These are phyloP conservation scores for Gallinago paraguaiae DNA, from an alignment of 2,113 vertebrate species.

Conservation along the genomic window DNA sequence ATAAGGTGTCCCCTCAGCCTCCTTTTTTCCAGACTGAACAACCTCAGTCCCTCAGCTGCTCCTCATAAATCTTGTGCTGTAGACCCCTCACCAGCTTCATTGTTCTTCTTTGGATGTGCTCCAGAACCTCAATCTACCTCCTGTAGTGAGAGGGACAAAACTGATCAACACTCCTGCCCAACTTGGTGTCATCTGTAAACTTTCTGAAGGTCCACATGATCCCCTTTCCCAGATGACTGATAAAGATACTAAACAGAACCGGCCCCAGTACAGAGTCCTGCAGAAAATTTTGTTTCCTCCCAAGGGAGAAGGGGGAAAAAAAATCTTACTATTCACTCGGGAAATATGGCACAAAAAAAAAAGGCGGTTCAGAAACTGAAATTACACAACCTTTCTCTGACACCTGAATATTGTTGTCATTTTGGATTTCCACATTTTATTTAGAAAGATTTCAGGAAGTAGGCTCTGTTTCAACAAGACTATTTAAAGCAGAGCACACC, in stretches of 20 bases:
- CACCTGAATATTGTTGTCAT: neutral
- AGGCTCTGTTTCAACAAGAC: neutral
- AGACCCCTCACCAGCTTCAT: neutral
- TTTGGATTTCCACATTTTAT: neutral
- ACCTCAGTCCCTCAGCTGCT: fast-evolving
- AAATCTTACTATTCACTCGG: neutral
- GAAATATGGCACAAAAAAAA: neutral
- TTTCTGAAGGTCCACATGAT: neutral
- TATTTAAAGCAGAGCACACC: neutral
- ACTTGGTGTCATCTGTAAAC: neutral
- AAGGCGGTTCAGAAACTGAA: neutral
- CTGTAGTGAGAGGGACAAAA: neutral
- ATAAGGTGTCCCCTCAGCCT: neutral
- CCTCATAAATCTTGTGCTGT: neutral
- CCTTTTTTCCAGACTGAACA: neutral
- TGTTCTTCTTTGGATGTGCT: fast-evolving
- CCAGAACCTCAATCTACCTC: neutral
- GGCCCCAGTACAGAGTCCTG: fast-evolving
- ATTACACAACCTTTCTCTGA: neutral
- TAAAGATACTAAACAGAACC: neutral
- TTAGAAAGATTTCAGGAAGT: neutral
- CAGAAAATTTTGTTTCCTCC: neutral
- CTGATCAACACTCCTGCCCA: neutral
- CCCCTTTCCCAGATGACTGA: fast-evolving
- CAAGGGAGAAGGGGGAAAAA: neutral